Evolutionary conservation across 2,888 invertebrate species (phyloP).

Genomic region (Cheilosia variabilis): DNA sequence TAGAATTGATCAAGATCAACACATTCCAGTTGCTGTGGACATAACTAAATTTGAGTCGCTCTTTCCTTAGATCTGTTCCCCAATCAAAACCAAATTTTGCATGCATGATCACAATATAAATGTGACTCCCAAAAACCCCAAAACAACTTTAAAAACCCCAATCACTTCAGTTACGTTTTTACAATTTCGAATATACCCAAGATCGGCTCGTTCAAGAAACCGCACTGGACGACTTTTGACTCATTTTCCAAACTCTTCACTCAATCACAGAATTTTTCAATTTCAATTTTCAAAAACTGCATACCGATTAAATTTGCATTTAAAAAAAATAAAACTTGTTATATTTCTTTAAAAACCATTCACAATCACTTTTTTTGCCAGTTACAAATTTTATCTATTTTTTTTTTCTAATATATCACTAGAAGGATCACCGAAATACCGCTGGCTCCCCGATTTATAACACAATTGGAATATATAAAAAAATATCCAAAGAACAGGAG

Average conservation of each 20-base stretch:
- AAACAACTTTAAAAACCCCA: too few relatives aligned
- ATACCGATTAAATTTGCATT: slow-evolving; percentile 32
- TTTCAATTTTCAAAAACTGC: background rate
- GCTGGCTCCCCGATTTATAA: background rate
- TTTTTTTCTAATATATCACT: slow-evolving; percentile 33
- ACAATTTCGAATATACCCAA: too few relatives aligned
- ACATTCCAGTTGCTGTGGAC: too few relatives aligned
- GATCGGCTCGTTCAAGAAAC: background rate
- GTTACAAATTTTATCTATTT: slow-evolving; percentile 4
- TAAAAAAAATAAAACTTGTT: slow-evolving; percentile 6
- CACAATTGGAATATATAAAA: background rate
- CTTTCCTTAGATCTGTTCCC: too few relatives aligned
- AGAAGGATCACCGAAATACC: slow-evolving; percentile 45
- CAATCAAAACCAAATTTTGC: too few relatives aligned
- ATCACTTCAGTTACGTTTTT: too few relatives aligned
- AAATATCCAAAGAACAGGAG: slow-evolving; percentile 37
- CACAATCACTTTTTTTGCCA: slow-evolving; percentile 25
- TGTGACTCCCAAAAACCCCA: too few relatives aligned
- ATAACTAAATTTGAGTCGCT: too few relatives aligned
- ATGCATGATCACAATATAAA: too few relatives aligned
- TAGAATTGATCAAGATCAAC: too few relatives aligned
- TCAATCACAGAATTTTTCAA: slow-evolving; percentile 45
- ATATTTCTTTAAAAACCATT: background rate
- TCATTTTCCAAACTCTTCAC: slow-evolving; percentile 33
- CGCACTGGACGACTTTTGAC: background rate